Evolutionary conservation across 2,888 invertebrate species (phyloP), one percentile per base, ranked within the genome.

Genomic region (Drosophila leonis): DNA sequence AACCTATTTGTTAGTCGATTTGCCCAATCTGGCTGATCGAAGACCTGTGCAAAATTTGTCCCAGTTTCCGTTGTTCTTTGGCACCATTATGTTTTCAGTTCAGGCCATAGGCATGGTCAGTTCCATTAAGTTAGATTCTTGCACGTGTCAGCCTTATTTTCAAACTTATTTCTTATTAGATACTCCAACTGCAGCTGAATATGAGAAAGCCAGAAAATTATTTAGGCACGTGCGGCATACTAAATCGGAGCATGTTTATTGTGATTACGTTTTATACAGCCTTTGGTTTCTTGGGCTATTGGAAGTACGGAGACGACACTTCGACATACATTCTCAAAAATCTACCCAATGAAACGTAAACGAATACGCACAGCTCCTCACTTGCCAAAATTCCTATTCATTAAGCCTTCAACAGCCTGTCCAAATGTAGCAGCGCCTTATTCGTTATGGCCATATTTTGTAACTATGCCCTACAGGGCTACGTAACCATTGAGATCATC

Each of bases 401-500:
- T 18, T 29, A 9, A 27, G 2, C 29, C 54, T 49, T 48, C 94
- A 94, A 39, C 94, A 96, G 96, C n/a, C 93, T 96, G 81, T 96
- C 96, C 0, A 96, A 97, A 88, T 94, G 95, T 5, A 96, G 96
- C 0, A 96, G 96, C 86, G 77, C 96, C 24, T 96, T 97, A 95
- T 96, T 97, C 67, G 96, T 96, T 0, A 92, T 96, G 0, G 96
- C 96, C 31, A 97, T 99, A 63, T 98, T 98, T 94, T 95, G 98
- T 74, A 97, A 98, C 0, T 99, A 98, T 93, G 96, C 97, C 42
- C 94, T 99, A 4, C 98, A 98, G 93, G 98, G 99, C 93, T 99
- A 98, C 93, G 98, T 99, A 2, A 98, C 98, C 0, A 96, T 98
- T 95, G 97, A 97, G 88, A 97, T 99, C 68, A 96, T 98, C 78